Evolutionary conservation across 2,113 vertebrate species (phyloP), one percentile per base, ranked within the genome.

Genomic region (Globicephala melas): DNA sequence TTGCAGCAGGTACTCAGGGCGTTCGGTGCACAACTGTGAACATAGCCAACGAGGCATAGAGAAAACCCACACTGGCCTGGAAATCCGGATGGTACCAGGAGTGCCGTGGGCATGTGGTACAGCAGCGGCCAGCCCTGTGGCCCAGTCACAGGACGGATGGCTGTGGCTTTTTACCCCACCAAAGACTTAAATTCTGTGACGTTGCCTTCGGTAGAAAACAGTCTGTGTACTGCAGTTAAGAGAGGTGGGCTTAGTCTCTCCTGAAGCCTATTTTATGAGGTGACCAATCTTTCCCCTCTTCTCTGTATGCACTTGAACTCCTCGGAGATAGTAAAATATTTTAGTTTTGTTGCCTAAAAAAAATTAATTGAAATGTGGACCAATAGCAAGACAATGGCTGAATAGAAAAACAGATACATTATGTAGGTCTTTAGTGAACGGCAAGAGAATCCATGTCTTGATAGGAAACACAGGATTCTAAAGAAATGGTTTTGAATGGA

Each of bases 221-320:
- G 82, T 90, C 84, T 88, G 71, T n/a, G 79, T 62, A 63, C 94
- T 97, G 87, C 86, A 74, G 86, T 23, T 90, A 73, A 91, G 90
- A 55, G 20, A 36, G n/a, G 21, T 4, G 12, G 81, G 38, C 23
- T 76, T 74, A 92, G 82, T 93, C 91, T 94, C 50, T 96, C 18
- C 60, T 81, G 91, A 97, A 94, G 77, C 83, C 23, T 25, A 1
- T 84, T 76, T 71, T 67, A 74, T 25, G 25, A 89, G 85, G 77
- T 88, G 65, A 81, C 73, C n/a, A 13, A 17, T 86, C 79, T 94
- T 90, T 86, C n/a, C 65, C 70, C 91, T 90, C 77, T 44, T 96
- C 62, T 0, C 58, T 67, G 3, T 79, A 58, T 76, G 82, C 77
- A 58, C 87, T 91, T 80, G 83, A 65, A 89, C 41, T 96, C 0